Evolutionary conservation across 2,888 invertebrate genomes (phyloP).

Genomic region (Trissonchulus sp.): DNA sequence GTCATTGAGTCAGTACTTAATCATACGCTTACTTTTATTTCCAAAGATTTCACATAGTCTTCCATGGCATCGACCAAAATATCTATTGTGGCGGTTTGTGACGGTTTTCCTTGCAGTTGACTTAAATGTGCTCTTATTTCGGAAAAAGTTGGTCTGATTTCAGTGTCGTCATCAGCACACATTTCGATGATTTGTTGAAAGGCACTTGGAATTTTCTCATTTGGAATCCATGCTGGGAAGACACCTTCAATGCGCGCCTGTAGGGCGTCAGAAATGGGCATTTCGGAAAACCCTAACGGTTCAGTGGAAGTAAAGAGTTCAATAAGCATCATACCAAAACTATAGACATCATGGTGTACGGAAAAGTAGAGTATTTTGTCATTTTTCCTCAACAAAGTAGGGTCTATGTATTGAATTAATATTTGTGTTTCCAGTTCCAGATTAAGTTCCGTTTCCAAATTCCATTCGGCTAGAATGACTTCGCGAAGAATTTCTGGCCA

Average conservation of each 20-base stretch:
- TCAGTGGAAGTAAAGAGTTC: neutral
- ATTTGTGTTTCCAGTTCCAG: neutral
- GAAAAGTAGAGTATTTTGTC: neutral
- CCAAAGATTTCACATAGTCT: neutral
- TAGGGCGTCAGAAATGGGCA: neutral
- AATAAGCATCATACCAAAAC: neutral
- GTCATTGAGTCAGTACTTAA: too few relatives aligned
- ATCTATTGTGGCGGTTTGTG: neutral
- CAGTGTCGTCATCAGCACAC: neutral
- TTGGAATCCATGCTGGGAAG: neutral
- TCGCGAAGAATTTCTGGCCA: neutral
- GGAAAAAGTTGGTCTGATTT: neutral
- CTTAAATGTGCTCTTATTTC: neutral
- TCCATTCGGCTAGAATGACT: neutral
- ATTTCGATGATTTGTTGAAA: neutral
- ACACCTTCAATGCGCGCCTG: neutral
- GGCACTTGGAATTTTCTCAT: neutral
- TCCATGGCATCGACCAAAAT: neutral
- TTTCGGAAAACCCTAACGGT: neutral
- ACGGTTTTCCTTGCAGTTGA: neutral
- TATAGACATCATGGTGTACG: neutral
- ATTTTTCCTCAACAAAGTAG: neutral
- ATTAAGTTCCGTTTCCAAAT: neutral
- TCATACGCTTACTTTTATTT: slow-evolving; percentile 7
- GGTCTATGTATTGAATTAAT: slow-evolving; percentile 1